Conservation (phyloP, 2,113 vertebrate species). For the Crotalus viridis region DNA sequence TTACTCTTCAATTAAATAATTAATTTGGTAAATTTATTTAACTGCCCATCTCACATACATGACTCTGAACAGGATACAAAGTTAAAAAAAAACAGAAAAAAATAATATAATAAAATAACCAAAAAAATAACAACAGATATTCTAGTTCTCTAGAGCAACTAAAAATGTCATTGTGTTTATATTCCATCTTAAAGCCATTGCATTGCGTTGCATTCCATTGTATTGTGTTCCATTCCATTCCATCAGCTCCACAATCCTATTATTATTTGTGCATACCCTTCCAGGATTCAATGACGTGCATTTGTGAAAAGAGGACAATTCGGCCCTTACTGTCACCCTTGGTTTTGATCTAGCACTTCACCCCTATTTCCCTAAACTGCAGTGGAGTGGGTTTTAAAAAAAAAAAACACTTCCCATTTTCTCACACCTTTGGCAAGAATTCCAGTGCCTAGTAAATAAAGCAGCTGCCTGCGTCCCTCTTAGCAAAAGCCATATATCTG, state of each 20-base stretch:
- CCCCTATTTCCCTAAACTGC: slow-evolving; percentile 52
- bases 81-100: neutral
- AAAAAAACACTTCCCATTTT: slow-evolving; percentile 57
- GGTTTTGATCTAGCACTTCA: slow-evolving; percentile 41
- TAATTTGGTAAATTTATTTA: neutral
- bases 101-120: neutral
- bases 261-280: neutral
- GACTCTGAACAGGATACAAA: neutral
- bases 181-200: neutral
- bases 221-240: neutral
- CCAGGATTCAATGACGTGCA: slow-evolving; percentile 10
- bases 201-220: neutral
- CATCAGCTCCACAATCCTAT: neutral
- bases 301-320: slow-evolving; percentile 41
- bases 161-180: neutral
- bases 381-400: slow-evolving; percentile 38
- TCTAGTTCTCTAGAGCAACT: neutral
- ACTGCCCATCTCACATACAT: neutral
- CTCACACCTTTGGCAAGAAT: slow-evolving; percentile 64
- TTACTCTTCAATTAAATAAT: neutral
- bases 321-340: neutral
- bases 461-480: slow-evolving; percentile 77
- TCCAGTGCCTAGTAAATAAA: slow-evolving; percentile 80
- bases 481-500: slow-evolving; percentile 85
- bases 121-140: neutral